Conservation (phyloP, 2,797 vertebrate genomes). For the Eulemur albifrons region DNA sequence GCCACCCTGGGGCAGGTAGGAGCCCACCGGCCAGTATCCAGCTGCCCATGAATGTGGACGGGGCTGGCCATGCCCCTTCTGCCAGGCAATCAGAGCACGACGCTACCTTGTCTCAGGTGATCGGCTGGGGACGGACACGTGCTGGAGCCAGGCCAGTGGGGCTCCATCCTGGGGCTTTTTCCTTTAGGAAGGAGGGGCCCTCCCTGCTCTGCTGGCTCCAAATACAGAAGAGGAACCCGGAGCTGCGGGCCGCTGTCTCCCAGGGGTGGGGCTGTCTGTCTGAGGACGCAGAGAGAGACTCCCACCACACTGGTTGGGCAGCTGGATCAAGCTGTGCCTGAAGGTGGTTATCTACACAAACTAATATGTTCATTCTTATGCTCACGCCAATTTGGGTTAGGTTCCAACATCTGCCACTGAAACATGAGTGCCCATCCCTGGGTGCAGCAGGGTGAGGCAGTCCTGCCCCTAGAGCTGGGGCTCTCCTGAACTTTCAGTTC, state of each 20-base stretch:
- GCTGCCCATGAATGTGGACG: neutral
- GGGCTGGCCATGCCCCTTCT: neutral
- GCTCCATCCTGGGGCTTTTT: too few species aligned
- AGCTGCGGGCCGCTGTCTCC: neutral
- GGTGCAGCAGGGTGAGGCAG: rapidly evolving
- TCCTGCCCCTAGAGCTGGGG: rapidly evolving
- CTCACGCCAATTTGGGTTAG: rapidly evolving
- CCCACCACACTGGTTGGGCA: rapidly evolving
- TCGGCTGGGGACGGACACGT: rapidly evolving
- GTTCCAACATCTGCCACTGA: neutral
- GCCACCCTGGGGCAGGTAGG: rapidly evolving
- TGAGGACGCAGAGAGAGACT: neutral
- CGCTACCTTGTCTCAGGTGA: rapidly evolving
- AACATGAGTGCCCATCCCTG: neutral
- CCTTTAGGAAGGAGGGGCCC: neutral
- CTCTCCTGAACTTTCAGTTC: neutral
- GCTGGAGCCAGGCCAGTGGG: neutral
- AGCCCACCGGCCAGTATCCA: rapidly evolving
- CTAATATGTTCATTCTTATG: rapidly evolving
- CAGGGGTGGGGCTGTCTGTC: rapidly evolving
- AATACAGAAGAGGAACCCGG: rapidly evolving
- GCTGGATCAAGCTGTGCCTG: neutral
- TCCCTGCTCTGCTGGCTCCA: neutral
- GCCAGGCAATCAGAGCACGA: neutral
- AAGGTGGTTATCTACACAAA: rapidly evolving